Evolutionary conservation across 1,140 invertebrate species (phyloP), one percentile per base, ranked within the genome.

Genomic region (Lordiphosa stackelbergi): DNA sequence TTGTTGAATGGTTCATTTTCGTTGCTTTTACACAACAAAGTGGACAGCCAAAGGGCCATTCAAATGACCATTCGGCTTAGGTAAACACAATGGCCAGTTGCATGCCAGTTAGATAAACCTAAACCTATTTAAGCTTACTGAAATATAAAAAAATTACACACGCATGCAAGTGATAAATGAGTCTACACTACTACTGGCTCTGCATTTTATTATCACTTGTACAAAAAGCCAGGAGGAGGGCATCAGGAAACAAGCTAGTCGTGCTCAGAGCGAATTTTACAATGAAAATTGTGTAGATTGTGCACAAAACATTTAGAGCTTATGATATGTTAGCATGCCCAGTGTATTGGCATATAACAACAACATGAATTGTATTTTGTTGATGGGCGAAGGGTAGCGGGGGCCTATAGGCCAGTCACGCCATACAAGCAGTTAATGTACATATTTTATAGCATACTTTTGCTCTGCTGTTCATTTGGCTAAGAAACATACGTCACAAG

Each of bases 191-290:
- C 2, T 5, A 28, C 42, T 45, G 34, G 42, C 47, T 53, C 58
- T 71, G 75, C 71, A 81, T 79, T 79, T 79, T 66, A 79, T 74
- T 79, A 79, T 81, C 75, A 60, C 28, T 65, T 81, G 54, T 61
- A 68, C 22, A 24, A 24, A 24, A 24, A 24, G 22, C 22, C 22
- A 24, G 22, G 4, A 6, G 22, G 22, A 24, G 22, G 22, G 4
- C 4, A 1, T 6, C 22, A 24, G 22, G 22, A 24, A 24, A 24
- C 22, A 24, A 24, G 22, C 22, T 24, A 64, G 42, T 41, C 16
- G 36, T 36, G 13, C 13, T 28, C 13, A 22, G 41, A 12, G 24
- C 24, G 12, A 45, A 75, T 59, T 60, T 60, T 69, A 53, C 70
- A 65, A 65, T 43, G 58, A 57, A 73, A 73, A 62, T 59, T 73